Evolutionary conservation across 2,888 invertebrate species (phyloP), one percentile per base, ranked within the genome.

Genomic region (Brachynemurus nebulosus): DNA sequence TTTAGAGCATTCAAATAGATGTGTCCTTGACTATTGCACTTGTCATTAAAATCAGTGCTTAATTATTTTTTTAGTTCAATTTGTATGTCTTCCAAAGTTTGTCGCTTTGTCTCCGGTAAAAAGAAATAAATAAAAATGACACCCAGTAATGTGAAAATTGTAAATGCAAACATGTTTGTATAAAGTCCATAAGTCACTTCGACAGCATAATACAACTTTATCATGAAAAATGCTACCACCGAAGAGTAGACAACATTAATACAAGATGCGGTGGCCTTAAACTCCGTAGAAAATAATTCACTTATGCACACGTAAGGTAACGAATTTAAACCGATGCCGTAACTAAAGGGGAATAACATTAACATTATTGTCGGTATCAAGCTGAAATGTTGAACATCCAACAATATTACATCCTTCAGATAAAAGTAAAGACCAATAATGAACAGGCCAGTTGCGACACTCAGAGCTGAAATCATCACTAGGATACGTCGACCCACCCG

Each of bases 231-330:
- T 0, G 61, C 61, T 44, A 58, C 57, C 3, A 57, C 44, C 27
- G 65, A 62, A 33, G 65, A 68, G 21, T 63, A 56, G 38, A 68
- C 55, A 2, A 67, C 62, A 0, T 66, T 64, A 8, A 69, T 54
- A 2, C 67, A 65, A 12, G 67, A 65, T 0, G 71, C 68, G 2
- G 65, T 55, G 2, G 70, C 67, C 45, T 69, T 61, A 2, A 63
- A 68, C 44, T 65, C 59, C 1, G 62, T 49, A 47, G 73, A 63
- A 55, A 72, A 64, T 4, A 68, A 51, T 55, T 69, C 68, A 1
- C 63, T 61, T 43, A 64, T 57, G n/a, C 65, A 55, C 17, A 65
- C 57, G 54, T 63, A 67, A 0, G 65, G 66, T 25, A 68, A 49
- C 0, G 64, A 64, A 1, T 66, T 65, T 39, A 65, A 59, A 2